Base-by-base conservation (phyloP, 2,888 invertebrate genomes). In the Aspidapion aeneum region DNA sequence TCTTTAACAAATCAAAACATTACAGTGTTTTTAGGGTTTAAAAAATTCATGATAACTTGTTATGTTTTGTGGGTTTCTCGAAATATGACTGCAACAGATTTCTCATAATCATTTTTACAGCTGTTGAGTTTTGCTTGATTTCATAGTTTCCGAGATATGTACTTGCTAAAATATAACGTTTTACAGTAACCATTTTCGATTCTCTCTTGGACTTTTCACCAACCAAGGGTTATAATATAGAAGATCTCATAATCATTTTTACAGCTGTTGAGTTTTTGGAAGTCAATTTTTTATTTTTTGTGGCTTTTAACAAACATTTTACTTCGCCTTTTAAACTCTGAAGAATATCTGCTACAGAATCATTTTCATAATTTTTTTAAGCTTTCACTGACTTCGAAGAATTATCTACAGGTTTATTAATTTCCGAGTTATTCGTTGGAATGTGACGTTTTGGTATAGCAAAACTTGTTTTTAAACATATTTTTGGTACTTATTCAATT, bases 191-290 rank as follows among this genome's bases (percentile, higher is more conserved):
- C n/a, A n/a, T n/a, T n/a, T n/a, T n/a, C n/a, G n/a, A n/a, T n/a
- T n/a, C n/a, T n/a, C n/a, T n/a, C n/a, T n/a, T n/a, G n/a, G n/a
- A n/a, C n/a, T n/a, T n/a, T n/a, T n/a, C n/a, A n/a, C n/a, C n/a
- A n/a, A n/a, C n/a, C n/a, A n/a, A n/a, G n/a, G n/a, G n/a, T n/a
- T n/a, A n/a, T n/a, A n/a, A n/a, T n/a, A n/a, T n/a, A n/a, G n/a
- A 73, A 48, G 67, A 63, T 62, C 67, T 68, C 5, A 70, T 62
- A 35, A 72, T 57, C 51, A 69, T 63, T 57, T 68, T 70, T 21
- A 73, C 60, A 65, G 71, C 70, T 1, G 69, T 62, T 16, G 62
- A 62, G 65, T 73, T 72, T 64, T 73, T 73, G 20, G 62, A 22
- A 51, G 65, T 67, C 60, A 72, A 59, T 62, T 71, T 71, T 55